Evolutionary conservation across 2,888 invertebrate species (phyloP), one percentile per base, ranked within the genome.

Genomic region (Sinodicranocentrus sp.): DNA sequence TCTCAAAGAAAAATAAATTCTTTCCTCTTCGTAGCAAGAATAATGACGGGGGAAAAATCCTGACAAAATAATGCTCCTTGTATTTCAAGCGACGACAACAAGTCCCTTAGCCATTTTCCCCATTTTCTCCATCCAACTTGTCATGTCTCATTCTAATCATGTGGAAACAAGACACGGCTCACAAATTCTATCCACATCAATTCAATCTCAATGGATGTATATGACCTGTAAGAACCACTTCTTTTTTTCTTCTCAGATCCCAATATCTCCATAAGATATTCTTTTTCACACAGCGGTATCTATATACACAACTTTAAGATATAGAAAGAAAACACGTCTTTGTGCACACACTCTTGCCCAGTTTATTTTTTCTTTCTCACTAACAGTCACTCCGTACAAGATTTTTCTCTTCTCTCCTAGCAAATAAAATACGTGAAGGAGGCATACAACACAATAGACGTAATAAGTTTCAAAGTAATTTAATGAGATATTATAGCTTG

Each of bases 121-220:
- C 26, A 26, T 23, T 26, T 26, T 52, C 52, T 17, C 21, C n/a
- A 77, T 67, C 48, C 43, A 78, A 78, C 70, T 78, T 78, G 78
- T 70, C 78, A 78, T 78, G 78, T 78, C 61, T 78, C 78, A 61
- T 70, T 78, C 78, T 78, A 78, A 78, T 78, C 78, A 78, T 70
- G 78, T 78, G 78, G 76, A 78, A 78, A 78, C 76, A 61, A 70
- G 78, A 78, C 78, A 78, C 78, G 78, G 78, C 78, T 78, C 78
- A 78, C 78, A 78, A 78, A 78, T 78, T 23, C 57, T 70, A 78
- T 78, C 78, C 78, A 68, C 70, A 68, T 78, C 78, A 70, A 78
- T 78, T 78, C 70, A 70, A 78, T 70, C 70, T 68, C n/a, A 68
- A n/a, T n/a, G 33, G 33, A 70, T 59, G 59, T 59, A 61, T 78